A percentile compares a stretch with the other conserved stretches of the same genome.
These are phyloP conservation scores for Pteropus alecto DNA, from an alignment of 2,113 vertebrate genomes.

Conservation along the genomic window DNA sequence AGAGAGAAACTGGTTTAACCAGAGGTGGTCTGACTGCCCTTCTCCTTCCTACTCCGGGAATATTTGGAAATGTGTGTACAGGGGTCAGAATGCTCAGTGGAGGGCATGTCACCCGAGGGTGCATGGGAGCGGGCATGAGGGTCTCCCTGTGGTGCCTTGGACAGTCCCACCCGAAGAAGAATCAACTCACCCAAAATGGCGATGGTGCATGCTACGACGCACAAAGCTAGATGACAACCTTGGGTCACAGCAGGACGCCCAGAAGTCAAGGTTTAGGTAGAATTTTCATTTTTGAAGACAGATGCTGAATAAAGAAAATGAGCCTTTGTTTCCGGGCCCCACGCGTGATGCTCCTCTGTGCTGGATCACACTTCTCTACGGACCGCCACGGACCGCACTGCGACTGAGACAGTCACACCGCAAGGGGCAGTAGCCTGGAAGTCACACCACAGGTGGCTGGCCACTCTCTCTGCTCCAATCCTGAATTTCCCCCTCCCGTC, in stretches of 20 bases:
- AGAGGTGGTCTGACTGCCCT: background rate
- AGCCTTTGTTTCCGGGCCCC: background rate
- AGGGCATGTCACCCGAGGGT: background rate
- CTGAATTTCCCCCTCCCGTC: background rate
- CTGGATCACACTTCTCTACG: background rate
- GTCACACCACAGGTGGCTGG: background rate
- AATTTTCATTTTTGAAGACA: background rate
- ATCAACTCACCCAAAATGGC: background rate
- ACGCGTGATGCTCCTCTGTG: rapidly evolving
- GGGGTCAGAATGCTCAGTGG: background rate
- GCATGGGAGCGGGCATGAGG: background rate
- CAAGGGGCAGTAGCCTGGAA: background rate
- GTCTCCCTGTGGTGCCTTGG: background rate
- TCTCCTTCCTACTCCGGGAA: background rate
- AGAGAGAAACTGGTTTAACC: background rate
- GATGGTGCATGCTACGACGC: background rate
- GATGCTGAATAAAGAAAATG: background rate
- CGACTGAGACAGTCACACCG: background rate
- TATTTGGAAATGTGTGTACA: background rate
- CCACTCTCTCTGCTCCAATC: background rate
- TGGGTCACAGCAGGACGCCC: background rate
- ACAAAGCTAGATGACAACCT: background rate
- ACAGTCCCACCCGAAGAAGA: background rate
- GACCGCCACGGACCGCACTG: background rate
- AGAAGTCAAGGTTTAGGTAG: background rate